These are phyloP conservation scores for Rynchops niger DNA, from an alignment of 2,113 vertebrate genomes.

Conservation along the genomic window DNA sequence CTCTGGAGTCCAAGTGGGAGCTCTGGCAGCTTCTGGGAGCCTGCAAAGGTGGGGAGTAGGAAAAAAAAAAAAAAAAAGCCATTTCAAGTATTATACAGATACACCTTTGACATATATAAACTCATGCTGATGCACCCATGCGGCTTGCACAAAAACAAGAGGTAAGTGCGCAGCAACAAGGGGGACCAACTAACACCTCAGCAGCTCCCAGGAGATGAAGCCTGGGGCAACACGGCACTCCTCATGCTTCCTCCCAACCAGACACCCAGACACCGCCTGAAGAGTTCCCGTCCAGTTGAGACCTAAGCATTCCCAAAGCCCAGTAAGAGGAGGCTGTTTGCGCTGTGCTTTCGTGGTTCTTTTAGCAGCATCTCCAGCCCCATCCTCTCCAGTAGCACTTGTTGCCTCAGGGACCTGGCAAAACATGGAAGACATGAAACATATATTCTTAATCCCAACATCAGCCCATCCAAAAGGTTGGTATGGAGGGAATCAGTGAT, in stretches of 20 bases:
- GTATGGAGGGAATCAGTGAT: not conserved
- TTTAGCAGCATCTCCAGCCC: not conserved
- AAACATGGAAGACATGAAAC: not conserved
- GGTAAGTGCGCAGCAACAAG: not conserved
- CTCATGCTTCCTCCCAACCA: not conserved
- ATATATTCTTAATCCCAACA: not conserved
- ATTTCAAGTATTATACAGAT: not conserved
- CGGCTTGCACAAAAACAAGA: not conserved
- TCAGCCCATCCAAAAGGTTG: accelerated
- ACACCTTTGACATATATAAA: not conserved
- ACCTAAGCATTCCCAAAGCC: not conserved
- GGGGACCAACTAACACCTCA: not conserved
- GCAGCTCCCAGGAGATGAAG: not conserved
- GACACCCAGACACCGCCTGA: no score
- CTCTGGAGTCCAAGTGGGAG: constrained; percentile 60
- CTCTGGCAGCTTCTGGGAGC: not conserved
- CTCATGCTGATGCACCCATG: not conserved
- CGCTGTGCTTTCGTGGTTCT: accelerated
- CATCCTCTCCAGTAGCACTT: not conserved
- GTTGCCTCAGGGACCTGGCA: not conserved
- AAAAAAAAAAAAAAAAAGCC: not conserved
- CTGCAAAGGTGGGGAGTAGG: not conserved
- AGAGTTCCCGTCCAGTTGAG: not conserved
- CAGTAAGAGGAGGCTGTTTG: not conserved
- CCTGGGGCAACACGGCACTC: not conserved